Evolutionary conservation across 1,140 invertebrate genomes (phyloP).

Genomic region (Stegodyphus mimosarum): DNA sequence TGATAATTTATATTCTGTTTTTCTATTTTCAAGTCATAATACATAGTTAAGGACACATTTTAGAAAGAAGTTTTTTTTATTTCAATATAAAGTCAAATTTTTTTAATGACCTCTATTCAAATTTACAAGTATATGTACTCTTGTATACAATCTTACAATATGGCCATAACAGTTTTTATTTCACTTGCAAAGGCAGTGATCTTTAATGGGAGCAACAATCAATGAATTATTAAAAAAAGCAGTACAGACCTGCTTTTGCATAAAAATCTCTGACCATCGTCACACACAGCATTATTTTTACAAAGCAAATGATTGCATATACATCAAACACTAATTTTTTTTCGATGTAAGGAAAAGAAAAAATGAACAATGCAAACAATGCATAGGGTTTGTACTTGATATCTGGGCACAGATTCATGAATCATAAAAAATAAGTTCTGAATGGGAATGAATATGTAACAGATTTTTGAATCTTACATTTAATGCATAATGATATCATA

Average conservation of each 20-base stretch:
- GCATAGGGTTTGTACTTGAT: neutral
- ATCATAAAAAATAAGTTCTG: too few relatives aligned
- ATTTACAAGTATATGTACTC: conserved; percentile 38
- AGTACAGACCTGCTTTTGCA: neutral
- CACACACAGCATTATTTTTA: neutral
- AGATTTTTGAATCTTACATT: too few relatives aligned
- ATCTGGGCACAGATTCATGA: too few relatives aligned
- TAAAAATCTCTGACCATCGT: neutral
- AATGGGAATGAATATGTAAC: too few relatives aligned
- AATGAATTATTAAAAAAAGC: conserved; percentile 17
- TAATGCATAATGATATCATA: too few relatives aligned
- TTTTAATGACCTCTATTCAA: conserved; percentile 24
- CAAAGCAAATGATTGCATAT: neutral
- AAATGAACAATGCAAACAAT: neutral
- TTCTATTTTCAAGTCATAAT: too few relatives aligned
- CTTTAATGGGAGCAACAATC: conserved; percentile 12
- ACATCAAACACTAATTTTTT: neutral
- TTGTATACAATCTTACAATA: conserved; percentile 44
- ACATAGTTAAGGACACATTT: too few relatives aligned
- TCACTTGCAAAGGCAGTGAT: conserved; percentile 38
- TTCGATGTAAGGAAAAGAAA: neutral
- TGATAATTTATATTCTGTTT: too few relatives aligned
- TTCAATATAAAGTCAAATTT: conserved; percentile 47
- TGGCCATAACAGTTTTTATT: conserved; percentile 17
- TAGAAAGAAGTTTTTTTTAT: neutral